Percentiles rank a stretch among this genome's conserved stretches.
phyloP scores from a whole-genome alignment of 2,113 vertebrate genomes.

The Scomber scombrus region DNA sequence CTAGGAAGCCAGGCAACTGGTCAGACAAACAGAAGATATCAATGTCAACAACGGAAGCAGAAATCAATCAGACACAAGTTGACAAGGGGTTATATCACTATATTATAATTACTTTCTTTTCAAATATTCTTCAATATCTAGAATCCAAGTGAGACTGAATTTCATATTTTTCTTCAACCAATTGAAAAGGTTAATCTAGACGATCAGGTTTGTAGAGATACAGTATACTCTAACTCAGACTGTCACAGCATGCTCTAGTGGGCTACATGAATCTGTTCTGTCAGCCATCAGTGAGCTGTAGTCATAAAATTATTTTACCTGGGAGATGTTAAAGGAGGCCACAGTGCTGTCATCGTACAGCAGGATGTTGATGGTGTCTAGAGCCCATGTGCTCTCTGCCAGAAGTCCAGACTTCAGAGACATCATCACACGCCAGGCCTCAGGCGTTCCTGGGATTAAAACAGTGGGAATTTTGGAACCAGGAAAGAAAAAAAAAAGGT shows the following conservation, averaged over 20 bases:
- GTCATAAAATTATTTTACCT: slow-evolving; percentile 83
- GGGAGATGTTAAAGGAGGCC: slow-evolving; percentile 95
- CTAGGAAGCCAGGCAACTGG: slow-evolving; percentile 96
- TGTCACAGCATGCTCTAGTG: not conserved
- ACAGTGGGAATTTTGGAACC: slow-evolving; percentile 16
- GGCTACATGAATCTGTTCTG: not conserved
- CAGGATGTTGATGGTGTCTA: slow-evolving; percentile 98
- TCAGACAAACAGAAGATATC: slow-evolving; percentile 37
- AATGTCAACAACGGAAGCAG: slow-evolving; percentile 2
- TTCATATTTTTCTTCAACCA: not conserved
- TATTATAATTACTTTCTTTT: not conserved
- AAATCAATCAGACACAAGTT: not conserved
- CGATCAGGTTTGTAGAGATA: not conserved
- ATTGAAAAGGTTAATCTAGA: not conserved
- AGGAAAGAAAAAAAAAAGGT: not conserved
- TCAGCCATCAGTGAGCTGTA: slow-evolving; percentile 7
- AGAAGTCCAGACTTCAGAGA: slow-evolving; percentile 98
- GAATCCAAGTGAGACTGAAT: not conserved
- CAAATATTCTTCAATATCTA: not conserved
- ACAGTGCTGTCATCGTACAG: slow-evolving; percentile 98
- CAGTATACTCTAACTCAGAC: not conserved
- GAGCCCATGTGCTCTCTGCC: slow-evolving; percentile 98
- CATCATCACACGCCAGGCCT: slow-evolving; percentile 99
- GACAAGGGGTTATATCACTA: not conserved
- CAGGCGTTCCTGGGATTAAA: slow-evolving; percentile 90